Percentiles rank a stretch among this genome's conserved stretches.
phyloP scores from a whole-genome alignment of 2,888 invertebrate species.

The Philereme vetulata region DNA sequence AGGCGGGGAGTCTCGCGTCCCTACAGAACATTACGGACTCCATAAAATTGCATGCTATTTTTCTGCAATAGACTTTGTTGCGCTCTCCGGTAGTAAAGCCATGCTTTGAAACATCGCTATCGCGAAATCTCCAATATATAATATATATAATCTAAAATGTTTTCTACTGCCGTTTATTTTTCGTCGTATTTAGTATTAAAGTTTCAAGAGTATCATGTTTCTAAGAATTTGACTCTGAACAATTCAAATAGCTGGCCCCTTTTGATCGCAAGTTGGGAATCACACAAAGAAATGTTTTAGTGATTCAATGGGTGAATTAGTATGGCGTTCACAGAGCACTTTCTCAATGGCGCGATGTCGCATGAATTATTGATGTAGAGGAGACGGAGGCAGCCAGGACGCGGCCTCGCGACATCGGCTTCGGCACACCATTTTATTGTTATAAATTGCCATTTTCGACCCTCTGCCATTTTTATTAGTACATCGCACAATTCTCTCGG shows the following conservation, averaged over 20 bases:
- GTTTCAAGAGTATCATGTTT: conserved; percentile 24
- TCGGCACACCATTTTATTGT: conserved; percentile 65
- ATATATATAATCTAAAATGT: conserved; percentile 8
- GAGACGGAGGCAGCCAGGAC: conserved; percentile 48
- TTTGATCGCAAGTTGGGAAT: conserved; percentile 39
- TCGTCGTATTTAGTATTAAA: conserved; percentile 8
- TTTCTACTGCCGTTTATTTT: conserved; percentile 7
- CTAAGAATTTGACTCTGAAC: conserved; percentile 21
- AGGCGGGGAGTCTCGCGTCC: conserved; percentile 56
- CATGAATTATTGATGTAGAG: conserved; percentile 77
- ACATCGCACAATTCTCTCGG: conserved; percentile 54
- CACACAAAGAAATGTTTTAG: conserved; percentile 60
- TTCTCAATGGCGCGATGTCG: conserved; percentile 79
- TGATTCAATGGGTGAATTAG: conserved; percentile 73
- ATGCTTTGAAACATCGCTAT: conserved; percentile 20
- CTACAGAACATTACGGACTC: conserved; percentile 54
- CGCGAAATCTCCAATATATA: conserved; percentile 2
- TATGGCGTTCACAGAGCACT: conserved; percentile 80
- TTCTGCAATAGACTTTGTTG: conserved; percentile 34
- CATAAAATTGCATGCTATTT: conserved; percentile 47
- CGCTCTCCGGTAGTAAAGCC: conserved; percentile 14
- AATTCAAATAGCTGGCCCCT: conserved; percentile 35
- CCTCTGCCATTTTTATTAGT: conserved; percentile 57
- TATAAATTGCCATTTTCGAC: conserved; percentile 62
- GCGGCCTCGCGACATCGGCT: conserved; percentile 51